These are phyloP conservation scores for Ceratosolen fusciceps DNA, from an alignment of 1,140 invertebrate species.

Conservation along the genomic window DNA sequence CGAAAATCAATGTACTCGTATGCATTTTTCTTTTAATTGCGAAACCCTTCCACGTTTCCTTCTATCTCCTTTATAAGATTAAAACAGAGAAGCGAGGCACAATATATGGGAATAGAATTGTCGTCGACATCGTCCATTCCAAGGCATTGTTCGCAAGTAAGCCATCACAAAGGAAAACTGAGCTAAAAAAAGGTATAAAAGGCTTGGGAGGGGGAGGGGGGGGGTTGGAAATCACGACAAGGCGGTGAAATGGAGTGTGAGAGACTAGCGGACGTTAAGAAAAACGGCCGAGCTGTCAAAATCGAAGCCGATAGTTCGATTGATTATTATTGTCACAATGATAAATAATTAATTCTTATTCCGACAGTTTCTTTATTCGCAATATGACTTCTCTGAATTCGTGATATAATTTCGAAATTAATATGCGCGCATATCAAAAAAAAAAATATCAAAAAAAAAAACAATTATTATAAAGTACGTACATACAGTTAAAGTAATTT, in stretches of 20 bases:
- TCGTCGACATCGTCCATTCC: background rate
- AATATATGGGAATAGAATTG: background rate
- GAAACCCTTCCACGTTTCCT: background rate
- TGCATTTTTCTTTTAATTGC: background rate
- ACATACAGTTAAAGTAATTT: too few relatives aligned
- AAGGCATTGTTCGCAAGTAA: background rate
- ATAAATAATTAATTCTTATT: too few relatives aligned
- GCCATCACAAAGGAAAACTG: background rate
- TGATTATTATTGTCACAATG: background rate
- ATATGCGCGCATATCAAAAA: too few relatives aligned
- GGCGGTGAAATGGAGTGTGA: background rate
- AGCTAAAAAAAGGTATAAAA: conserved; percentile 8
- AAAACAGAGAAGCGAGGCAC: background rate
- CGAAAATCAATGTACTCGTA: too few relatives aligned
- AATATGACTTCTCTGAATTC: too few relatives aligned
- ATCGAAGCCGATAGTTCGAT: background rate
- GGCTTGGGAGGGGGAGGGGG: too few relatives aligned
- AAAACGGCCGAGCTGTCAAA: background rate
- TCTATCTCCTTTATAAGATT: background rate
- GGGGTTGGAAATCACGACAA: background rate
- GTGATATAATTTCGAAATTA: too few relatives aligned
- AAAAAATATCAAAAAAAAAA: too few relatives aligned
- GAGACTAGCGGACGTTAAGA: background rate
- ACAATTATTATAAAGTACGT: too few relatives aligned
- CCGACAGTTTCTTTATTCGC: too few relatives aligned